phyloP scores from a whole-genome alignment of 2,797 vertebrate genomes.

The Malacoraja senta region DNA sequence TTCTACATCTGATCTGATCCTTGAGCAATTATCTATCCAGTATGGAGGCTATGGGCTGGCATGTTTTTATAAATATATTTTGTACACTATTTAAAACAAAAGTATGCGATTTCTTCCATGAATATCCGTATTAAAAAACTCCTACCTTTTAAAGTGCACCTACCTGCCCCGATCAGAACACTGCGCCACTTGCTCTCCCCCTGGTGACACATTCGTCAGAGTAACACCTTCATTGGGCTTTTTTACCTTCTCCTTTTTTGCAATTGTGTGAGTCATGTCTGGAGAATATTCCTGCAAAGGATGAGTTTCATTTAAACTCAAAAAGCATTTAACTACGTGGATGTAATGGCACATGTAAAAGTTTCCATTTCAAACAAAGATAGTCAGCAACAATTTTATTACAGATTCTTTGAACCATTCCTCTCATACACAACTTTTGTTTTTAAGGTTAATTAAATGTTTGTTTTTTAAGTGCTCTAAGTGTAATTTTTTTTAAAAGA shows the following conservation, averaged over 20 bases:
- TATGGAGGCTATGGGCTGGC: no score
- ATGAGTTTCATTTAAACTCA: background rate
- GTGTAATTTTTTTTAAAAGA: background rate
- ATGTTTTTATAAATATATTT: background rate
- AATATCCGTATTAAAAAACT: background rate
- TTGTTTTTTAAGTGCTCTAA: background rate
- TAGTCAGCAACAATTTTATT: background rate
- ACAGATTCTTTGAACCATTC: background rate
- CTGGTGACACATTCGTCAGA: slow-evolving; percentile 70
- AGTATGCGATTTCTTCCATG: background rate
- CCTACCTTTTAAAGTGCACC: slow-evolving; percentile 39
- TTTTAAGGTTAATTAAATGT: background rate
- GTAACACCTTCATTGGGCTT: slow-evolving; percentile 76
- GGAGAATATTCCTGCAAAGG: slow-evolving; percentile 84
- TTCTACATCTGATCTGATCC: background rate
- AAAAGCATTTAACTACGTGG: background rate
- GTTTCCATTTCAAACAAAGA: background rate
- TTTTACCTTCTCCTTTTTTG: slow-evolving; percentile 81
- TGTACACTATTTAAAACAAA: background rate
- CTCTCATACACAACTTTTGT: background rate
- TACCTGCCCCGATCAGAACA: slow-evolving; percentile 88
- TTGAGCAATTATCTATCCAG: no score
- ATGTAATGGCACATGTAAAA: background rate
- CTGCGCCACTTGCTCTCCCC: slow-evolving; percentile 72
- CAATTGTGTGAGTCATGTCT: slow-evolving; percentile 74